phyloP scores from a whole-genome alignment of 2,888 invertebrate genomes.

The Glyphotaelius pellucidus region DNA sequence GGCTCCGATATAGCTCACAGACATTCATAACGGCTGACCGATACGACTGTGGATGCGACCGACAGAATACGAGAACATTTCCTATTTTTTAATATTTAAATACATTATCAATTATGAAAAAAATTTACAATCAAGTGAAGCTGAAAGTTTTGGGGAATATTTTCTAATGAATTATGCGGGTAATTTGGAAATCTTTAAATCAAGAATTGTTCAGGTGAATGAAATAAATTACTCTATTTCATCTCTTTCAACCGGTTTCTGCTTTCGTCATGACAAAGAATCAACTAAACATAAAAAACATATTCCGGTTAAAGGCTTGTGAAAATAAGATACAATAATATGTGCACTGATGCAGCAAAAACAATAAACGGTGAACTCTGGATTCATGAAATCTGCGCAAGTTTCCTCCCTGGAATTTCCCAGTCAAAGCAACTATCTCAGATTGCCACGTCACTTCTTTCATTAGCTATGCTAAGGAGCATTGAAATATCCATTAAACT shows the following conservation, averaged over 20 bases:
- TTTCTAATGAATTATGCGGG: neutral
- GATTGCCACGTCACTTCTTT: neutral
- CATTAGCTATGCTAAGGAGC: neutral
- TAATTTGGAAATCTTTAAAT: no score
- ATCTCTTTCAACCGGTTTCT: neutral
- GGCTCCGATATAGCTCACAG: constrained; percentile 63
- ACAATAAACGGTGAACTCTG: neutral
- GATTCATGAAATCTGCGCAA: neutral
- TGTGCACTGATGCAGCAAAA: neutral
- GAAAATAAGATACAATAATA: neutral
- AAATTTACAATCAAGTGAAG: neutral
- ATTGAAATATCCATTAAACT: no score
- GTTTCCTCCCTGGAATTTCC: neutral
- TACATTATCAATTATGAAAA: neutral
- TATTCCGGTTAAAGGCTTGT: neutral
- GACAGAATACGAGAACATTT: neutral
- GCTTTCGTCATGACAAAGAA: neutral
- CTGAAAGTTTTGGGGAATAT: neutral
- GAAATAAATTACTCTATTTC: neutral
- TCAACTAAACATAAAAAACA: neutral
- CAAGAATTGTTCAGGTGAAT: neutral
- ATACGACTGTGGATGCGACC: constrained; percentile 53
- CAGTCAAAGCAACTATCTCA: neutral
- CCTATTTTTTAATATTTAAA: neutral
- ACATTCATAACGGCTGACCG: constrained; percentile 60